These are phyloP conservation scores for Chauna torquata DNA, from an alignment of 2,113 vertebrate species.

Conservation along the genomic window DNA sequence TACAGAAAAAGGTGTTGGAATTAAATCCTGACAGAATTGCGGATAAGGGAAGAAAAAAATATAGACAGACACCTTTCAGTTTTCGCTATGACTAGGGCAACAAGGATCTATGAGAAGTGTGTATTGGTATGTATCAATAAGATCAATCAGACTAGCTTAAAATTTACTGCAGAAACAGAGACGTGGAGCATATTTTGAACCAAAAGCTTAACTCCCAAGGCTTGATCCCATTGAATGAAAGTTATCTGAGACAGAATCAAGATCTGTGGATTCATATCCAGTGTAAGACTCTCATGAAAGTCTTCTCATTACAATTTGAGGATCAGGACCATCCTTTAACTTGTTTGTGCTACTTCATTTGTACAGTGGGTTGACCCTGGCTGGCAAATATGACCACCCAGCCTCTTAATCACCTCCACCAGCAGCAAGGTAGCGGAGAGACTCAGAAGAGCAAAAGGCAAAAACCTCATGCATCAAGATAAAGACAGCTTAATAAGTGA, in stretches of 20 bases:
- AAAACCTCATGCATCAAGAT: background rate
- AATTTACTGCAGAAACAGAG: background rate
- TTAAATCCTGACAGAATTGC: background rate
- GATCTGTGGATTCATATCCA: background rate
- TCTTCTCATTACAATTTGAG: background rate
- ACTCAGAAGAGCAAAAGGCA: background rate
- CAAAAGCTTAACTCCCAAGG: background rate
- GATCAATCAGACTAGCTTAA: background rate
- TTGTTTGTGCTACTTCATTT: background rate
- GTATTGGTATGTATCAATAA: background rate
- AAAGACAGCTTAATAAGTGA: background rate
- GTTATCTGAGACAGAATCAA: background rate
- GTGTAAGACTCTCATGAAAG: background rate
- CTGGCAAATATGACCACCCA: background rate
- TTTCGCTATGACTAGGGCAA: background rate
- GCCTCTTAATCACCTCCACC: background rate
- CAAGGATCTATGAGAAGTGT: background rate
- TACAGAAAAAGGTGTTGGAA: background rate
- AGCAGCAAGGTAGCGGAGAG: background rate
- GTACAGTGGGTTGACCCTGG: background rate
- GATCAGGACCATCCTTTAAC: background rate
- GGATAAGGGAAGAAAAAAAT: background rate
- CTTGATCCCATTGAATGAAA: background rate
- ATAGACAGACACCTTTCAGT: background rate
- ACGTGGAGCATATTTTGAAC: background rate